Conservation (phyloP, 2,113 vertebrate genomes). For the Rhegmatorhina hoffmannsi region DNA sequence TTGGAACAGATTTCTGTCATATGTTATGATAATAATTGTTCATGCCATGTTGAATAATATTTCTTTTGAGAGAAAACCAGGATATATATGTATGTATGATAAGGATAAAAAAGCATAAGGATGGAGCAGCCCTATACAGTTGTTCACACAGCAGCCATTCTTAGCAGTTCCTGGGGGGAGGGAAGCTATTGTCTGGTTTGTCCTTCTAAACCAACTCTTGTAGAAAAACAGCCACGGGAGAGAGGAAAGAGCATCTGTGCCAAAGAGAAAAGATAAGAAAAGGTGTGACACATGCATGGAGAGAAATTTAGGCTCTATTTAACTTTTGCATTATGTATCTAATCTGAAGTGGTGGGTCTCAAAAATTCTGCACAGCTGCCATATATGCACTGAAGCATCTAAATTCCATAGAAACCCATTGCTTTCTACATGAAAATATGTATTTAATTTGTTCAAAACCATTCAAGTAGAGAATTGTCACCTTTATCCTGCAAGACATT, state of each 20-base stretch:
- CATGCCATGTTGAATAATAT: not conserved
- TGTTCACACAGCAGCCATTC: not conserved
- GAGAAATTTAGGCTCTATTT: not conserved
- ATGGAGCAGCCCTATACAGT: not conserved
- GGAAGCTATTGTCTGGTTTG: not conserved
- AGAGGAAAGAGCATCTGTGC: not conserved
- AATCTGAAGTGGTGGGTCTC: not conserved
- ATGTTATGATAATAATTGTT: not conserved
- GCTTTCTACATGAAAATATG: not conserved
- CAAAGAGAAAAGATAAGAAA: not conserved
- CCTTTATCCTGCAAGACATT: not conserved
- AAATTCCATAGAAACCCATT: not conserved
- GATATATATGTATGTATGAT: not conserved
- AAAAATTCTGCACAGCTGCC: not conserved
- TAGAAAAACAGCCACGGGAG: not conserved
- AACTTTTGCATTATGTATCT: not conserved
- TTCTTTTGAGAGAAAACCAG: not conserved
- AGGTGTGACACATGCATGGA: not conserved
- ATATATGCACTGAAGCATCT: not conserved
- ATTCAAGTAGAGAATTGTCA: not conserved
- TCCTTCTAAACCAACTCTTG: not conserved
- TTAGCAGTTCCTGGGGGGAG: not conserved
- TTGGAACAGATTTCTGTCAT: not conserved
- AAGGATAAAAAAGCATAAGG: not conserved
- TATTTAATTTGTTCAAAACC: not conserved